Evolutionary conservation across 2,797 vertebrate species (phyloP).

Genomic region (Tapirus indicus): DNA sequence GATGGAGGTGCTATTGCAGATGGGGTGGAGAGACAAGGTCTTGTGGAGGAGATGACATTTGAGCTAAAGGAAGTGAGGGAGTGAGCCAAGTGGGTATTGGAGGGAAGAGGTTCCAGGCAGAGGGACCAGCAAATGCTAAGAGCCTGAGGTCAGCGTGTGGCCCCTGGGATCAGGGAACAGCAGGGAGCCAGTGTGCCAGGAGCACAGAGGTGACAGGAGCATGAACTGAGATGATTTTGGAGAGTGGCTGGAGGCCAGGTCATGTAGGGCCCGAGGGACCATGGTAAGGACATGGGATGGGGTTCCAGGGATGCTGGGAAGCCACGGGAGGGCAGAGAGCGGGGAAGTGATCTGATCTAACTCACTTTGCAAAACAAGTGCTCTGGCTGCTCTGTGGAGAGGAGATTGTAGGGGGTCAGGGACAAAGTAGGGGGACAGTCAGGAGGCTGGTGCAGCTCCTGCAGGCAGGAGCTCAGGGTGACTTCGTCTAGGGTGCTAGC

Average conservation of each 20-base stretch:
- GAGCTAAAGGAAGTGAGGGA: background rate
- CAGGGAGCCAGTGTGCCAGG: background rate
- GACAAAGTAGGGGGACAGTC: background rate
- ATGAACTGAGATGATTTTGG: background rate
- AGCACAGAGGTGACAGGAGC: background rate
- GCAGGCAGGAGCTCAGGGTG: background rate
- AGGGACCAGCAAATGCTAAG: background rate
- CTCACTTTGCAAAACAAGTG: background rate
- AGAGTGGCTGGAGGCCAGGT: background rate
- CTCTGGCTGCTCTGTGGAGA: background rate
- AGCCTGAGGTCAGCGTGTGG: background rate
- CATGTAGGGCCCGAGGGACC: background rate
- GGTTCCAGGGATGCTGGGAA: background rate
- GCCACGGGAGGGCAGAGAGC: background rate
- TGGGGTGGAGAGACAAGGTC: background rate
- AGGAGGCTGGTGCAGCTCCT: no score
- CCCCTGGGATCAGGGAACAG: background rate
- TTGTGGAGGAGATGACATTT: background rate
- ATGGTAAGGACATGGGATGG: fast-evolving
- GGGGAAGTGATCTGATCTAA: background rate
- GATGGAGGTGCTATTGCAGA: background rate
- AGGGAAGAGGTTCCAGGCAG: background rate
- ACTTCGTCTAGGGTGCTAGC: background rate
- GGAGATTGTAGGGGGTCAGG: fast-evolving
- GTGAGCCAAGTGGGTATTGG: background rate